Conservation (phyloP, 2,113 vertebrate species). For the Abramis brama region DNA sequence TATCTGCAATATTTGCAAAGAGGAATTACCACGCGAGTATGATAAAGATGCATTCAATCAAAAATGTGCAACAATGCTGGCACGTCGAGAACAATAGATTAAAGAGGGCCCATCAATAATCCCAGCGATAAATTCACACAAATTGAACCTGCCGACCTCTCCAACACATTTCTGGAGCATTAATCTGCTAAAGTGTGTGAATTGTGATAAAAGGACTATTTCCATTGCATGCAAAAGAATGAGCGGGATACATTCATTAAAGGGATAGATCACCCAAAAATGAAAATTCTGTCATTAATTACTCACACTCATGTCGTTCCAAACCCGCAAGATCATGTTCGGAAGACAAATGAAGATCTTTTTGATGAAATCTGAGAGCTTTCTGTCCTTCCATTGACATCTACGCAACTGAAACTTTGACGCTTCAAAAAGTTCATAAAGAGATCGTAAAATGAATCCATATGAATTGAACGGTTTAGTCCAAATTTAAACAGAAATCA, state of each 20-base stretch:
- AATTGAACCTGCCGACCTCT: conserved; percentile 4
- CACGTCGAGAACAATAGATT: not conserved
- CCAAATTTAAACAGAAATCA: too few species aligned
- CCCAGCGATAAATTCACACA: not conserved
- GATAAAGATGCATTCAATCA: not conserved
- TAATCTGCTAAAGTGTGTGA: conserved; percentile 29
- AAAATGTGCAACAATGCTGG: not conserved
- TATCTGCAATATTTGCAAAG: not conserved
- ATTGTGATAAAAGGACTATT: conserved; percentile 27
- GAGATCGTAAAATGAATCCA: too few species aligned
- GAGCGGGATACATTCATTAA: not conserved
- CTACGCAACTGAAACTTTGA: too few species aligned
- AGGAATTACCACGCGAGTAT: not conserved
- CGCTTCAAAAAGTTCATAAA: too few species aligned
- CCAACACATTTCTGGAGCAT: not conserved
- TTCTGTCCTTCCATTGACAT: too few species aligned
- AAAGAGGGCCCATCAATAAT: conserved; percentile 1
- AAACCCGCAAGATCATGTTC: too few species aligned
- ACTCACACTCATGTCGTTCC: too few species aligned
- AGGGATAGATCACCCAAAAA: too few species aligned
- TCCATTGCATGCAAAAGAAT: not conserved
- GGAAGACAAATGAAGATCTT: too few species aligned
- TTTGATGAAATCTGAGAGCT: too few species aligned
- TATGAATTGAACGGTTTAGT: too few species aligned
- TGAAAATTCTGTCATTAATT: too few species aligned